phyloP scores from a whole-genome alignment of 1,140 invertebrate species.

The Ceratitis capitata region DNA sequence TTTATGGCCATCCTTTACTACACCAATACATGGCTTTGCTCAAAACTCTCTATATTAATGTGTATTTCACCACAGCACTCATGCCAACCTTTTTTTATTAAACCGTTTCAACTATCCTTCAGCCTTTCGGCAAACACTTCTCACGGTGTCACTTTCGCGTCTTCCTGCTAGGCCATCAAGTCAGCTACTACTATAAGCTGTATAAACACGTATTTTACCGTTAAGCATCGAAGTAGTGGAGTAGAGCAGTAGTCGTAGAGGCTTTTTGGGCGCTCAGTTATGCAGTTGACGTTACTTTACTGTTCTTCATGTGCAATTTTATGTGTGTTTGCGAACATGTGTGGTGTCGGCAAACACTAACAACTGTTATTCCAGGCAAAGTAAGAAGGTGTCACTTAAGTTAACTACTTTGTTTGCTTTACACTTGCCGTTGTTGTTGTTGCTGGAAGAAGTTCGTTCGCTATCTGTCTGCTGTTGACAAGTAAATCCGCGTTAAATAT shows the following conservation, averaged over 20 bases:
- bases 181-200: neutral
- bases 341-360: neutral
- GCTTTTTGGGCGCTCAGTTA: neutral
- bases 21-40: neutral
- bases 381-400: neutral
- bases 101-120: neutral
- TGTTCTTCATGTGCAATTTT: no score
- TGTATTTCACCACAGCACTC: no score
- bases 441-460: neutral
- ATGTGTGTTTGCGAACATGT: no score
- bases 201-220: no score
- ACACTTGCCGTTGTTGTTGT: neutral
- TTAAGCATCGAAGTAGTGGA: neutral
- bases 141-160: conserved; percentile 2
- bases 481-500: conserved; percentile 33
- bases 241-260: conserved; percentile 7
- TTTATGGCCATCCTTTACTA: neutral
- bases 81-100: neutral
- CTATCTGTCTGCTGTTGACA: neutral
- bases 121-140: conserved; percentile 14
- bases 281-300: neutral
- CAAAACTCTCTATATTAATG: no score
- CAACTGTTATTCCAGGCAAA: neutral
- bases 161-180: conserved; percentile 1
- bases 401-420: conserved; percentile 30